A percentile compares a stretch with the other conserved stretches of the same genome.
Conservation (phyloP, 2,113 vertebrate genomes). For the Podilymbus podiceps region DNA sequence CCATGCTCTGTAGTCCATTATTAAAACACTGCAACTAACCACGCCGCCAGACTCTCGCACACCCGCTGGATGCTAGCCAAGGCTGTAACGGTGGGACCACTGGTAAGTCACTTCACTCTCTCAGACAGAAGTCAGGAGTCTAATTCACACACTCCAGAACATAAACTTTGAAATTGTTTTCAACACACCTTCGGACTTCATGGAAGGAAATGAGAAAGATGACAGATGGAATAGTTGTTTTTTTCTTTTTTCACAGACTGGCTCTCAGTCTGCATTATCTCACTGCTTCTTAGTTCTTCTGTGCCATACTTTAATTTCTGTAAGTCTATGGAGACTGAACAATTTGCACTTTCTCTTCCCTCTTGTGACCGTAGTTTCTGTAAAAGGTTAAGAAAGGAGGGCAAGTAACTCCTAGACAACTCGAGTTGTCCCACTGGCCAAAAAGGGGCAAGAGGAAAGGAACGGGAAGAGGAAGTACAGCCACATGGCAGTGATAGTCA, state of each 20-base stretch:
- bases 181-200: neutral
- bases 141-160: neutral
- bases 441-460: neutral
- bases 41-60: neutral
- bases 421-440: neutral
- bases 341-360: neutral
- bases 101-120: neutral
- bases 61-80: neutral
- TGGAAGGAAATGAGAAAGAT: neutral
- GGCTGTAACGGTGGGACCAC: neutral
- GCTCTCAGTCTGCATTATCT: neutral
- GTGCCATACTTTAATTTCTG: neutral
- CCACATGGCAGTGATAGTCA: neutral
- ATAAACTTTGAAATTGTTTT: neutral
- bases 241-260: neutral
- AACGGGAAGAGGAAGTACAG: neutral
- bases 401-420: neutral
- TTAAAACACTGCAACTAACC: neutral
- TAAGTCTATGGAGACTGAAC: neutral
- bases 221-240: neutral
- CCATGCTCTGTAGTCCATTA: neutral
- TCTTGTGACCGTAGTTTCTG: neutral
- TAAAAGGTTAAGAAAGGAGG: neutral
- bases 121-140: neutral
- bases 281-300: neutral